Conservation (phyloP, 2,113 vertebrate genomes). For the Nothobranchius kuhntae region DNA sequence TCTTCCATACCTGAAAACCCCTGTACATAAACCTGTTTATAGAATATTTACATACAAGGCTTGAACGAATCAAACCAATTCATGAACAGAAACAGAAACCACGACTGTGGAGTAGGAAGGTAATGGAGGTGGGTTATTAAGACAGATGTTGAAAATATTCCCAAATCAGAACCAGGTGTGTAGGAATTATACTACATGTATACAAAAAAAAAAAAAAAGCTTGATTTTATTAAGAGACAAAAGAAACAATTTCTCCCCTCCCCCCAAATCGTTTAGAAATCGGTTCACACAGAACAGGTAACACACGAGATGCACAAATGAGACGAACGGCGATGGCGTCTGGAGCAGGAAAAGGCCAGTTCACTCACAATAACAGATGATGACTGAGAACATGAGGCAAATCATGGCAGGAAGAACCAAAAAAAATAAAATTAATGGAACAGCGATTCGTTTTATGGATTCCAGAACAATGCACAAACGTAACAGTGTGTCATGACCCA, state of each 20-base stretch:
- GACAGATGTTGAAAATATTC: slow-evolving; percentile 27
- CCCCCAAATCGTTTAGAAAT: slow-evolving; percentile 1
- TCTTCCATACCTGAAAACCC: slow-evolving; percentile 59
- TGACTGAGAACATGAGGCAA: slow-evolving; percentile 24
- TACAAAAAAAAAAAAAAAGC: slow-evolving; percentile 22
- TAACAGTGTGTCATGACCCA: slow-evolving; percentile 51
- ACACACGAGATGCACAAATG: slow-evolving; percentile 3
- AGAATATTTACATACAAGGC: slow-evolving; percentile 74
- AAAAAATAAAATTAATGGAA: slow-evolving; percentile 1
- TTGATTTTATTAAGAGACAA: slow-evolving; percentile 6
- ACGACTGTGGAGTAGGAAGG: slow-evolving; percentile 24
- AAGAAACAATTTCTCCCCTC: slow-evolving; percentile 3
- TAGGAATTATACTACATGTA: slow-evolving; percentile 28
- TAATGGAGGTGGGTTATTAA: slow-evolving; percentile 9
- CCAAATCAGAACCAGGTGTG: slow-evolving; percentile 19
- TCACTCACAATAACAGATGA: neutral
- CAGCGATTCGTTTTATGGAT: neutral
- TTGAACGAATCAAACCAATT: slow-evolving; percentile 53
- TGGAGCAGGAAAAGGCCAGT: slow-evolving; percentile 30
- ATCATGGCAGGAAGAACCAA: slow-evolving; percentile 3
- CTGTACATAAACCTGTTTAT: slow-evolving; percentile 66
- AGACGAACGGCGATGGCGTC: neutral
- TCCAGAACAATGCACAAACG: slow-evolving; percentile 10
- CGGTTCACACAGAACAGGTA: slow-evolving; percentile 6
- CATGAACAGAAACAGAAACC: slow-evolving; percentile 40